Evolutionary conservation across 1,140 invertebrate genomes (phyloP).

Genomic region (Laupala kohalensis): DNA sequence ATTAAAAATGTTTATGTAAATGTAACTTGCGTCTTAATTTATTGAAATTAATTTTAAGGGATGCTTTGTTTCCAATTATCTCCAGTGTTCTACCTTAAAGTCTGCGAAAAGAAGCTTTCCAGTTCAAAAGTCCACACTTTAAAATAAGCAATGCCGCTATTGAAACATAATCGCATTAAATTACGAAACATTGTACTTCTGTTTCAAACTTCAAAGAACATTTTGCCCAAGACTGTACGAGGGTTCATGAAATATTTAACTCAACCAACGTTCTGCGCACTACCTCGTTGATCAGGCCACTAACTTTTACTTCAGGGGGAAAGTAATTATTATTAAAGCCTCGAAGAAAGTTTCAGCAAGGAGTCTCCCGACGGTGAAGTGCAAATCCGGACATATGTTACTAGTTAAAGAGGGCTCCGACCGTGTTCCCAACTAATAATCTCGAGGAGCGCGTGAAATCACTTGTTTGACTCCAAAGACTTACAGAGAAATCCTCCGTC

Average conservation of each 20-base stretch:
- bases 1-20: too few species aligned
- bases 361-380: not conserved
- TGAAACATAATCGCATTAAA: too few species aligned
- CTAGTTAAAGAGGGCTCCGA: not conserved
- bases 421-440: not conserved
- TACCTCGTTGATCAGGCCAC: not conserved
- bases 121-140: too few species aligned
- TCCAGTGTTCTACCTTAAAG: too few species aligned
- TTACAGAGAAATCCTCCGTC: not conserved
- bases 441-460: not conserved
- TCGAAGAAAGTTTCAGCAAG: not conserved
- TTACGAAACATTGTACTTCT: too few species aligned
- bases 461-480: not conserved
- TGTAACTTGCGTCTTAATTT: too few species aligned
- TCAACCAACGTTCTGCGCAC: not conserved
- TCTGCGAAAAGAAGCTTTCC: too few species aligned
- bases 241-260: not conserved
- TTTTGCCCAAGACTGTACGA: not conserved
- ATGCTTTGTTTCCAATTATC: too few species aligned
- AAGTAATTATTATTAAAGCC: not conserved
- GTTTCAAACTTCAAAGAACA: not conserved
- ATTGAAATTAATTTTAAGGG: too few species aligned
- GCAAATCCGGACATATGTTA: not conserved
- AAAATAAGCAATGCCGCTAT: too few species aligned
- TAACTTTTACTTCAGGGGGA: not conserved